These are phyloP conservation scores for Auanema freiburgensis DNA, from an alignment of 2,888 invertebrate species.

Conservation along the genomic window DNA sequence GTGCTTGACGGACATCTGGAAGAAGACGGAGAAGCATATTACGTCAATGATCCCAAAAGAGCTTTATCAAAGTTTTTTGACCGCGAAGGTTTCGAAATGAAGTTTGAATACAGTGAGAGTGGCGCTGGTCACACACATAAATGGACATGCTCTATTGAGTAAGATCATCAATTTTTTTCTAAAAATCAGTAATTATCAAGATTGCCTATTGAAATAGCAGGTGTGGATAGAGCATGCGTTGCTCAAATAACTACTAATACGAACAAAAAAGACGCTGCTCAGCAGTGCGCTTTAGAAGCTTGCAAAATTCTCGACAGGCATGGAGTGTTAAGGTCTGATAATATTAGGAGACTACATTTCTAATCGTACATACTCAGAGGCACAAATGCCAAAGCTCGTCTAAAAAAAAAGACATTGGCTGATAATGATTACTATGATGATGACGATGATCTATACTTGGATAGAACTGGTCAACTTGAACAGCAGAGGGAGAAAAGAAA, in stretches of 20 bases:
- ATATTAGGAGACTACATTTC: not conserved
- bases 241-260: constrained; percentile 46
- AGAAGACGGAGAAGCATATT: constrained; percentile 78
- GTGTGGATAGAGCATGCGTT: constrained; percentile 39
- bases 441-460: constrained; percentile 92
- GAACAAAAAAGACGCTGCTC: constrained; percentile 53
- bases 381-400: constrained; percentile 28
- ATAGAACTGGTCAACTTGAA: constrained; percentile 89
- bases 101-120: constrained; percentile 80
- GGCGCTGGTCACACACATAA: constrained; percentile 84
- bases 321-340: constrained; percentile 73
- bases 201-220: constrained; percentile 45
- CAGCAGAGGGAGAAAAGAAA: constrained; percentile 80
- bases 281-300: constrained; percentile 88
- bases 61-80: constrained; percentile 91
- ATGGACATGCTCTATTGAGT: constrained; percentile 74
- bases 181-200: constrained; percentile 23
- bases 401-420: constrained; percentile 41
- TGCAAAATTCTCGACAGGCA: constrained; percentile 86
- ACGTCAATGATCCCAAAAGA: constrained; percentile 91
- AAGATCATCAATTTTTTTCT: constrained; percentile 38
- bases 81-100: constrained; percentile 77
- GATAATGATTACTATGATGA: constrained; percentile 86
- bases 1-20: constrained; percentile 43
- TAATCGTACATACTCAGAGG: constrained; percentile 19